phyloP scores from a whole-genome alignment of 2,113 vertebrate genomes.

The Hypocryptadius cinnamomeus region DNA sequence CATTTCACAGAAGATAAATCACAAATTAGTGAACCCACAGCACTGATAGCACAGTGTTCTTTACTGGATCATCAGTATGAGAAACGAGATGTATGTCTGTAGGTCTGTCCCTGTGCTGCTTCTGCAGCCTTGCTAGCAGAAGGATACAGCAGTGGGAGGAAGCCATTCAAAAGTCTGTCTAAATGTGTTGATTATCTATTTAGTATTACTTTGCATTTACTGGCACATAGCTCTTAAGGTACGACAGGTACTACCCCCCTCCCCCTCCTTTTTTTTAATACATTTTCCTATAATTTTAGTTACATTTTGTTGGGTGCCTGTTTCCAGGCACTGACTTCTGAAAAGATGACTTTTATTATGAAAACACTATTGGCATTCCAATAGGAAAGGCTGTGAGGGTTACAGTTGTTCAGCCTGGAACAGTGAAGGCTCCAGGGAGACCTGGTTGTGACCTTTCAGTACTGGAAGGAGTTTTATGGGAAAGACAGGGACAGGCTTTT shows the following conservation, averaged over 20 bases:
- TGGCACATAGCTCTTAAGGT: neutral
- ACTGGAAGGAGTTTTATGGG: neutral
- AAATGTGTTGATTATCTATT: neutral
- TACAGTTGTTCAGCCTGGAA: neutral
- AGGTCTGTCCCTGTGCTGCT: neutral
- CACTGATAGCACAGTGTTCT: neutral
- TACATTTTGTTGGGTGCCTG: neutral
- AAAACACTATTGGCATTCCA: neutral
- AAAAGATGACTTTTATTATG: neutral
- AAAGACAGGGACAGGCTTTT: neutral
- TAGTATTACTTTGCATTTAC: neutral
- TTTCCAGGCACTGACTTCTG: neutral
- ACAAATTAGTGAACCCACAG: neutral
- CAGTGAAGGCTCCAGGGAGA: neutral
- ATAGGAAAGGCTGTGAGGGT: neutral
- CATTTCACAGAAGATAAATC: slow-evolving; percentile 37
- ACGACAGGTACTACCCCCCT: neutral
- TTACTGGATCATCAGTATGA: neutral
- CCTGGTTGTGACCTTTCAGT: neutral
- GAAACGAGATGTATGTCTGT: neutral
- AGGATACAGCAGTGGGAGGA: neutral
- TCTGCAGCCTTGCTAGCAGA: neutral
- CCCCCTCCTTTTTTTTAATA: neutral
- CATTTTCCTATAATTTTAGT: neutral
- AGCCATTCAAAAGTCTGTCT: neutral